phyloP scores from a whole-genome alignment of 2,888 invertebrate genomes.

The Machimus atricapillus region DNA sequence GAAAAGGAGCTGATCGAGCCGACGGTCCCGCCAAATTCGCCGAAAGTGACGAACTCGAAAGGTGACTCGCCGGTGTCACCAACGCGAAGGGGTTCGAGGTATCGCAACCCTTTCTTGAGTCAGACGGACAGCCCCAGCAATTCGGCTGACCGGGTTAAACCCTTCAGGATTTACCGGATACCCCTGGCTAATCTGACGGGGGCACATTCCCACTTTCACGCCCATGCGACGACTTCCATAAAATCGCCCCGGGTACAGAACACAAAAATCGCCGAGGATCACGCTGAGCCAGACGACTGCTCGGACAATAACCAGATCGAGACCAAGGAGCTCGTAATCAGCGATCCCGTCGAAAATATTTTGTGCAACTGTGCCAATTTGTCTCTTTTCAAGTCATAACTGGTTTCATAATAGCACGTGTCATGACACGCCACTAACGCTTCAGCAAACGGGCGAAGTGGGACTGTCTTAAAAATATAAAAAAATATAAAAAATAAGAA shows the following conservation, averaged over 20 bases:
- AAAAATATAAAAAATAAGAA: too few species aligned
- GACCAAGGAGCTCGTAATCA: constrained; percentile 14
- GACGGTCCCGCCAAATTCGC: constrained; percentile 54
- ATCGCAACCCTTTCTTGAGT: constrained; percentile 51
- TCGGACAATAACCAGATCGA: constrained; percentile 40
- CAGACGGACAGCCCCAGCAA: constrained; percentile 4
- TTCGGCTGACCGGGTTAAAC: constrained; percentile 54
- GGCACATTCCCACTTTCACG: constrained; percentile 56
- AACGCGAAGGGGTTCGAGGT: constrained; percentile 53
- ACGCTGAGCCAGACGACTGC: constrained; percentile 42
- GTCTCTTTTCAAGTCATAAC: constrained; percentile 44
- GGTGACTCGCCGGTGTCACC: constrained; percentile 53
- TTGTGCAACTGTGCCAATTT: constrained; percentile 48
- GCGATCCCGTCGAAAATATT: constrained; percentile 45
- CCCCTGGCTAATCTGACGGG: constrained; percentile 56
- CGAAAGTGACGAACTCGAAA: constrained; percentile 49
- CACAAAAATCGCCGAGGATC: constrained; percentile 48
- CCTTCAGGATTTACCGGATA: constrained; percentile 56
- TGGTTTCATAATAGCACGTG: not conserved
- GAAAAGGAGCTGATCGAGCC: constrained; percentile 46
- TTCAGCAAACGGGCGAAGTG: not conserved
- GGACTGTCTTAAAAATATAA: not conserved
- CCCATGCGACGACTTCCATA: constrained; percentile 48
- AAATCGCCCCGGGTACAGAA: constrained; percentile 41
- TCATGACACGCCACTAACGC: not conserved